These are phyloP conservation scores for Cephus rjabovi DNA, from an alignment of 2,888 invertebrate genomes.

Conservation along the genomic window DNA sequence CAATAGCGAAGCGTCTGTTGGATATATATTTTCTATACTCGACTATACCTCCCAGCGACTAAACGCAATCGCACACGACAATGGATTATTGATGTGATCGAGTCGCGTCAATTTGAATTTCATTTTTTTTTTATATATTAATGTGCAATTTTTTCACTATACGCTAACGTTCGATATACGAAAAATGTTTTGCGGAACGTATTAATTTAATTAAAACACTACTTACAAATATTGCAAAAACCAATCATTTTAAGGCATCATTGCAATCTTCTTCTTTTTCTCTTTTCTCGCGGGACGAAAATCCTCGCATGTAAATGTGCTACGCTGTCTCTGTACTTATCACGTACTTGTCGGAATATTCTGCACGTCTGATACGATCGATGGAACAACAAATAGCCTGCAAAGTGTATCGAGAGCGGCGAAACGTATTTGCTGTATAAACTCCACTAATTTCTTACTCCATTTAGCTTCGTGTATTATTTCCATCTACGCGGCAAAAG, in stretches of 20 bases:
- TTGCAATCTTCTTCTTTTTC: background rate
- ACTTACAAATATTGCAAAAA: background rate
- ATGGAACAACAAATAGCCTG: background rate
- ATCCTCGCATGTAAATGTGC: background rate
- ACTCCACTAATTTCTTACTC: background rate
- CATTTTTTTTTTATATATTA: background rate
- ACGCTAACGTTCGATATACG: background rate
- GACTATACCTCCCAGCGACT: background rate
- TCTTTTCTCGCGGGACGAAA: background rate
- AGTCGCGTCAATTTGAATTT: background rate
- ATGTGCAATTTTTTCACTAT: background rate
- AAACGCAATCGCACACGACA: background rate
- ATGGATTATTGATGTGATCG: background rate
- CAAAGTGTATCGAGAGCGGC: background rate
- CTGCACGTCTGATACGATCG: background rate
- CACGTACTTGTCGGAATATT: background rate
- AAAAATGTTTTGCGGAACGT: background rate
- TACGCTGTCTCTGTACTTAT: background rate
- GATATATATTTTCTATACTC: background rate
- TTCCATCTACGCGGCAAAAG: background rate
- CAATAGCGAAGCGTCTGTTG: background rate
- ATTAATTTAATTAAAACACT: background rate
- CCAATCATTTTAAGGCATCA: background rate
- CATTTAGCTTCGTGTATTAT: background rate
- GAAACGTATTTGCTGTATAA: background rate